These are phyloP conservation scores for Pterobdella sp. DNA, from an alignment of 2,888 invertebrate genomes.

Conservation along the genomic window DNA sequence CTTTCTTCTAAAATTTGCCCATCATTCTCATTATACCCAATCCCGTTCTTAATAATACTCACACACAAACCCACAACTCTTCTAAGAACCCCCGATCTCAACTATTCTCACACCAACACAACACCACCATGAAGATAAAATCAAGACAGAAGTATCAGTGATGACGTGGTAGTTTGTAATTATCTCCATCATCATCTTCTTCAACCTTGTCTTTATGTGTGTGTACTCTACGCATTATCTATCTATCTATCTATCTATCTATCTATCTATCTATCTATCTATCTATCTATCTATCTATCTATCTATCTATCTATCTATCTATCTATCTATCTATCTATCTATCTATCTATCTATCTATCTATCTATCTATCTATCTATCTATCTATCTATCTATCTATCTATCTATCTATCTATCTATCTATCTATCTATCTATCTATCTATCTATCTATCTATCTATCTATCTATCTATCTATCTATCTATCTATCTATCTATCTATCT, in stretches of 20 bases:
- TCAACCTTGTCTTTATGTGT: no score
- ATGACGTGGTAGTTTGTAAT: no score
- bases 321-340: not conserved
- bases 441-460: not conserved
- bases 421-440: not conserved
- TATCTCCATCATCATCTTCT: no score
- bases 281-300: constrained; percentile 2
- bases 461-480: not conserved
- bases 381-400: not conserved
- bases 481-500: not conserved
- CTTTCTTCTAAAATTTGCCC: no score
- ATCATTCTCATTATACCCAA: no score
- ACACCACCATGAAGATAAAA: no score
- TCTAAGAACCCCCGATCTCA: no score
- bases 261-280: not conserved
- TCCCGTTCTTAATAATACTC: no score
- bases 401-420: not conserved
- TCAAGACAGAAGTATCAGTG: no score
- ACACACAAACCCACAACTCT: no score
- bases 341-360: not conserved
- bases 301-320: not conserved
- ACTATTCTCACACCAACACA: no score
- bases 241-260: not conserved
- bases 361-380: not conserved
- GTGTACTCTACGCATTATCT: constrained; percentile 40